Base-by-base conservation (phyloP, 2,797 vertebrate species). In the Cynodonichthys magdalenae region DNA sequence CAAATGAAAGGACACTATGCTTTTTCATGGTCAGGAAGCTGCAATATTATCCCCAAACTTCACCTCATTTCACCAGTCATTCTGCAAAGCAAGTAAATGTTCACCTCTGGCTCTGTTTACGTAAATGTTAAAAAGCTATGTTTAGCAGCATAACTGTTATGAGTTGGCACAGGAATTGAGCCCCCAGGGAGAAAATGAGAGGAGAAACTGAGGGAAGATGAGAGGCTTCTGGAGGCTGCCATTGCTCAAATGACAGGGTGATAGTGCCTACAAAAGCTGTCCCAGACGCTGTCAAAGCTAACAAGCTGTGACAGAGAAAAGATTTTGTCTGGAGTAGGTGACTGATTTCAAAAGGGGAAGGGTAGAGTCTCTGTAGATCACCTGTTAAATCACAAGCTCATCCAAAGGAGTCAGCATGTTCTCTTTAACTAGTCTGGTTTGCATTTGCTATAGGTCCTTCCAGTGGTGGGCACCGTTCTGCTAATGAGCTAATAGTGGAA, bases 171-270 rank as follows among this genome's bases (percentile, higher is more conserved):
- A 69, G 74, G 65, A 71, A 61, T 57, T 62, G 47, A 83, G 57
- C 63, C 62, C 15, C 3, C 24, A 4, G 50, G 67, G 69, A 77
- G 31, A 44, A 77, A 77, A 77, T 68, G 58, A 83, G 72, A 59
- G 60, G 60, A 57, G 66, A 60, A 69, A 63, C 53, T 1, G 29
- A 65, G 58, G 53, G 69, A 78, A 75, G 79, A 83, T 86, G 74
- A 83, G 72, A 75, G 75, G 75, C 71, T 83, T 79, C 51, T 55
- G 5, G n/a, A 65, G 78, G 75, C 41, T 62, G 63, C 61, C 61
- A 31, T 42, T 20, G 64, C 63, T 81, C 53, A 80, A 79, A 84
- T 87, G 61, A 82, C 71, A 82, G 80, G 70, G 72, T 65, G 70
- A 77, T 45, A 53, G 52, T 74, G 61, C 62, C 49, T 34, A 41